Evolutionary conservation across 2,113 vertebrate genomes (phyloP).

Genomic region (Crocuta crocuta): DNA sequence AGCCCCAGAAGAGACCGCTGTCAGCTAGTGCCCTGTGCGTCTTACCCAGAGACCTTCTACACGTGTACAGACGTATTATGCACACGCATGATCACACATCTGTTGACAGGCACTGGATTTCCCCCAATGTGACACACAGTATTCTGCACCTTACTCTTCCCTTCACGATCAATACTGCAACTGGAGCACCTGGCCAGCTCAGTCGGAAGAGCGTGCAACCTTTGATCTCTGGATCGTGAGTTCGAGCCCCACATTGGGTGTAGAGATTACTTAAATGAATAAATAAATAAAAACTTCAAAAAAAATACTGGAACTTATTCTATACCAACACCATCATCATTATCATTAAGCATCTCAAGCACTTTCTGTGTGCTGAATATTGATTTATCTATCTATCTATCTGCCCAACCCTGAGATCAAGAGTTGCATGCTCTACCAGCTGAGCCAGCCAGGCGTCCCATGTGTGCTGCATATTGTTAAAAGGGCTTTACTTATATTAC

Average conservation of each 20-base stretch:
- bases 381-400: background rate
- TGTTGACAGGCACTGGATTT: background rate
- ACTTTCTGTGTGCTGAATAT: background rate
- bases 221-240: too few relatives aligned
- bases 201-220: too few relatives aligned
- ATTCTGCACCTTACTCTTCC: background rate
- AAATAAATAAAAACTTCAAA: too few relatives aligned
- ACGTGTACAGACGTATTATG: background rate
- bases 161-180: background rate
- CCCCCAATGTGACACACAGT: background rate
- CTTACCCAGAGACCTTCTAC: background rate
- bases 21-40: background rate
- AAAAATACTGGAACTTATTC: background rate
- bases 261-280: too few relatives aligned
- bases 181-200: too few relatives aligned
- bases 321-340: background rate
- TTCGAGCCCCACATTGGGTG: too few relatives aligned
- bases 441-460: background rate
- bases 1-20: background rate
- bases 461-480: background rate
- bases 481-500: background rate
- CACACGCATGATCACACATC: background rate
- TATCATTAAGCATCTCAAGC: background rate
- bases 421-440: background rate
- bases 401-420: background rate